Conservation (phyloP, 2,113 vertebrate species). For the Petromus typicus region DNA sequence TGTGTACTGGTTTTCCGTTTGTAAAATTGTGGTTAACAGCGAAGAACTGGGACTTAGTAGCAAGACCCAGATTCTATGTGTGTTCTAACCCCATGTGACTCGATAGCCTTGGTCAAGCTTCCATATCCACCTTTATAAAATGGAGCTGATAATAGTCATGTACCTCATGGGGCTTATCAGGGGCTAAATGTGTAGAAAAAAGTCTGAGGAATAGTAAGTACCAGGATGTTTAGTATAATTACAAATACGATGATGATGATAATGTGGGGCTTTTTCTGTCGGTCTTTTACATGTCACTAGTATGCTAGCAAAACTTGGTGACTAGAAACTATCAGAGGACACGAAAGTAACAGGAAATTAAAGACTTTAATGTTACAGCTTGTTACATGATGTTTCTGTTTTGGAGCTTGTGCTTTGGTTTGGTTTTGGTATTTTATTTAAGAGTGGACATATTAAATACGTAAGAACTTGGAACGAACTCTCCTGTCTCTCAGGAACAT, state of each 20-base stretch:
- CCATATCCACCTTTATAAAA: background rate
- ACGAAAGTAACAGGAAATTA: constrained; percentile 11
- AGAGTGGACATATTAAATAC: background rate
- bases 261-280: background rate
- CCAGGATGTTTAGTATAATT: background rate
- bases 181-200: background rate
- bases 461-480: background rate
- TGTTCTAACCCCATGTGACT: background rate
- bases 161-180: background rate
- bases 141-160: background rate
- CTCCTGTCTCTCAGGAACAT: background rate
- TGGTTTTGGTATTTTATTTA: background rate
- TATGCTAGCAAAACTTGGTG: background rate
- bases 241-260: background rate
- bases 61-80: background rate
- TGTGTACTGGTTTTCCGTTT: background rate
- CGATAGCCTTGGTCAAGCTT: background rate
- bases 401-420: background rate
- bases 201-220: background rate
- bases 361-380: background rate
- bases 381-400: background rate
- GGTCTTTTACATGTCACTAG: background rate
- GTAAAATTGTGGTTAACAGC: background rate
- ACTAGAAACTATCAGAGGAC: background rate
- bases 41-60: background rate